Conservation (phyloP, 2,888 invertebrate genomes). For the Proisotoma minuta region DNA sequence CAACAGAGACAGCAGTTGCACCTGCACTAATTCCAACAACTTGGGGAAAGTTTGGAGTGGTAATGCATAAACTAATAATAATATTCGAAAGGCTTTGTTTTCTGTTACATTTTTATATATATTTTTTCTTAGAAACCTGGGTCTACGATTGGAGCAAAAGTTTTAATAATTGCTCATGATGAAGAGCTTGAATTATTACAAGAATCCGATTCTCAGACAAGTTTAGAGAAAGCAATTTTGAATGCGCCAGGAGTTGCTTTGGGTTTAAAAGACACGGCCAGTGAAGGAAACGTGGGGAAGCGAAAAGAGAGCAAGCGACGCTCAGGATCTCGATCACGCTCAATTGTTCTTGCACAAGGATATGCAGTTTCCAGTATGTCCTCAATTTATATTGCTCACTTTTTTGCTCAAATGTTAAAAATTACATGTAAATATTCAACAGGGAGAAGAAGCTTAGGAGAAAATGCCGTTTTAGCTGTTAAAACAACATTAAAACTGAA, state of each 20-base stretch:
- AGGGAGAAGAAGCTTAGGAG: no score
- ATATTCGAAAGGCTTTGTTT: not conserved
- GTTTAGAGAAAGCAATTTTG: not conserved
- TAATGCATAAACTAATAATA: not conserved
- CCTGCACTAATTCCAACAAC: slow-evolving; percentile 59
- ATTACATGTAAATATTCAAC: no score
- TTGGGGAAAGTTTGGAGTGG: slow-evolving; percentile 24
- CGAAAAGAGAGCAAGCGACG: no score
- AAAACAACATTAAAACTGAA: no score
- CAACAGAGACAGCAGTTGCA: slow-evolving; percentile 57
- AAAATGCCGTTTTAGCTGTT: no score
- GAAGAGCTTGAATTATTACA: slow-evolving; percentile 22
- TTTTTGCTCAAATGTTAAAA: not conserved
- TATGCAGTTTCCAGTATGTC: no score
- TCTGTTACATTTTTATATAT: no score
- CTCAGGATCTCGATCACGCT: no score
- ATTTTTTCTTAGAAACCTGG: not conserved
- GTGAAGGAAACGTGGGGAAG: no score
- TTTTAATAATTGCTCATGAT: slow-evolving; percentile 18
- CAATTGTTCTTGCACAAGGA: no score
- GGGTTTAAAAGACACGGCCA: not conserved
- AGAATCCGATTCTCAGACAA: slow-evolving; percentile 11
- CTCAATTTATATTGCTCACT: no score
- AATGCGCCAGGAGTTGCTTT: slow-evolving; percentile 6
- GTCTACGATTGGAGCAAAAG: not conserved